These are phyloP conservation scores for Asteroscopus sphinx DNA, from an alignment of 2,888 invertebrate genomes.

Conservation along the genomic window DNA sequence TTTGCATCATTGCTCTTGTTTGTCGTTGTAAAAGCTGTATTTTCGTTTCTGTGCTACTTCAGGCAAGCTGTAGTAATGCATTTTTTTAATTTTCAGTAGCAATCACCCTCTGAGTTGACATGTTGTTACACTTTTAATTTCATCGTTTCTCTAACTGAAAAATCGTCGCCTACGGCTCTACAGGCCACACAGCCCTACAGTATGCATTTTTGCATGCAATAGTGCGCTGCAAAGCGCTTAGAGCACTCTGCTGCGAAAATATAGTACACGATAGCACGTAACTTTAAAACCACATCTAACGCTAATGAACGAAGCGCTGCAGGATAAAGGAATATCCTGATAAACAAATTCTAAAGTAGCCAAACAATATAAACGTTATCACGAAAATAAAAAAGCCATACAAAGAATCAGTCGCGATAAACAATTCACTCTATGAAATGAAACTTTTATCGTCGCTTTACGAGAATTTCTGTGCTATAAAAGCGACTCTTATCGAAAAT, in stretches of 20 bases:
- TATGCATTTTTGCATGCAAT: conserved; percentile 38
- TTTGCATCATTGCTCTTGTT: conserved; percentile 36
- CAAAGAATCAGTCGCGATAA: conserved; percentile 49
- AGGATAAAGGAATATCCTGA: conserved; percentile 6
- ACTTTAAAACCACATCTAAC: conserved; percentile 2
- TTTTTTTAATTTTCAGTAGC: not conserved
- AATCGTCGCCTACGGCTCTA: conserved; percentile 23
- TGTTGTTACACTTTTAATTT: conserved; percentile 37
- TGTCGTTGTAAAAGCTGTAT: conserved; percentile 4
- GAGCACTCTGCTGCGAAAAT: conserved; percentile 20
- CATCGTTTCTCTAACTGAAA: conserved; percentile 41
- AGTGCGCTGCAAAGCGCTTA: conserved; percentile 34
- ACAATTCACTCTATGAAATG: conserved; percentile 58
- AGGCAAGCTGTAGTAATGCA: no score
- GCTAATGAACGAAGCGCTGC: conserved; percentile 14
- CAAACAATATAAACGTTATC: conserved; percentile 40
- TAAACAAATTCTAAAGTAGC: conserved; percentile 23
- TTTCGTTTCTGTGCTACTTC: no score
- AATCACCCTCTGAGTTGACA: conserved; percentile 23
- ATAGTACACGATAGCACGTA: conserved; percentile 8
- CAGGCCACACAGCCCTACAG: conserved; percentile 30
- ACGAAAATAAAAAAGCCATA: conserved; percentile 50
- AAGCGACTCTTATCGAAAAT: conserved; percentile 69
- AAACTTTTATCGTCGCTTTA: conserved; percentile 69
- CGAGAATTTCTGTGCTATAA: conserved; percentile 70